Evolutionary conservation across 2,113 vertebrate species (phyloP).

Genomic region (Tamias sibiricus): DNA sequence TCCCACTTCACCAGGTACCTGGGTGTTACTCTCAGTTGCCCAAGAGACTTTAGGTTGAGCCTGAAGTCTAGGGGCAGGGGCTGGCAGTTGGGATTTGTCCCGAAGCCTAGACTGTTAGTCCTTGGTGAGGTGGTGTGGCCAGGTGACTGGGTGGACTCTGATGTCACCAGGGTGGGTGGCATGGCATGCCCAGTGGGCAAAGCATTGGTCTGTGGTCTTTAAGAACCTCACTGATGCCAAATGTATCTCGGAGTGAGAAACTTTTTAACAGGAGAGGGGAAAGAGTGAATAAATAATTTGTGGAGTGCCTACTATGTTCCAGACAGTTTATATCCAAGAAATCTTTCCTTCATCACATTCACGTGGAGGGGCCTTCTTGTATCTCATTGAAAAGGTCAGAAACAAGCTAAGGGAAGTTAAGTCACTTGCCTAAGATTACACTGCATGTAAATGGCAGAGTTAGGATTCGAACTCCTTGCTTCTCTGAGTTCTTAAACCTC

Average conservation of each 20-base stretch:
- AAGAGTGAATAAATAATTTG: neutral
- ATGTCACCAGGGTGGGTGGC: neutral
- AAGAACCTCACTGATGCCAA: neutral
- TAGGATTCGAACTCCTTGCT: conserved; percentile 10
- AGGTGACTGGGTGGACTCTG: neutral
- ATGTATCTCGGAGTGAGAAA: neutral
- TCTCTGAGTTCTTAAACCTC: conserved; percentile 17
- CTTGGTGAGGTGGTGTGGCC: neutral
- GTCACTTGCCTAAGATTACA: conserved; percentile 24
- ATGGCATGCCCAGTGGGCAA: neutral
- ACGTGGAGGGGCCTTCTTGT: neutral
- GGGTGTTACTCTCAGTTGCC: neutral
- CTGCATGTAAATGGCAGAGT: neutral
- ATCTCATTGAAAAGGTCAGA: neutral
- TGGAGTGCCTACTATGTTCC: neutral
- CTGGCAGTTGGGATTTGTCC: neutral
- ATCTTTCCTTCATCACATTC: neutral
- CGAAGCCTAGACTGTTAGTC: neutral
- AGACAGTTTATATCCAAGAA: neutral
- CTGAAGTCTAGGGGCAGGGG: neutral
- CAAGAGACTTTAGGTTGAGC: neutral
- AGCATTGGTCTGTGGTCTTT: neutral
- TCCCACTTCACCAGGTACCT: neutral
- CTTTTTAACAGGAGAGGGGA: conserved; percentile 36
- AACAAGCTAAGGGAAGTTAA: neutral